Evolutionary conservation across 2,888 invertebrate genomes (phyloP), one percentile per base, ranked within the genome.

Genomic region (Himalopsyche kuldschensis): DNA sequence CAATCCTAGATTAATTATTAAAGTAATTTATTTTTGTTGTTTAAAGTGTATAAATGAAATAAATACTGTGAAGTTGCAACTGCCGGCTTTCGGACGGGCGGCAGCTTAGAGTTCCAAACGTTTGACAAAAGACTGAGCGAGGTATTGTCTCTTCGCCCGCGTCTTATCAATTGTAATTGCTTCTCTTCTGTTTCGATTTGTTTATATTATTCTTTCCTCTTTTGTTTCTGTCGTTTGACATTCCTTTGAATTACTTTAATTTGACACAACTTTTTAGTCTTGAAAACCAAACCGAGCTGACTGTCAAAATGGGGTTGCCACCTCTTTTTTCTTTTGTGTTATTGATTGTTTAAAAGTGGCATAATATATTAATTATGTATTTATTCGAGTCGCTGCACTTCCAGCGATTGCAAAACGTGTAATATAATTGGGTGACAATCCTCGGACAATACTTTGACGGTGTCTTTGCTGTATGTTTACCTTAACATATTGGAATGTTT

Each of bases 11-110:
- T 69, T 80, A 83, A 79, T 83, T 41, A 83, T 80, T 83, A 80
- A 80, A 80, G 77, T 83, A 80, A 83, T 76, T 83, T 80, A 80
- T 80, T 83, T 83, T 80, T 83, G 80, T 82, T 82, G 82, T 83
- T 83, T 77, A 63, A 83, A 80, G 63, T 83, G 83, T 83, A 83
- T 80, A 83, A 80, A 82, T 82, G 77, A 81, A 41, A 77, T 82
- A 82, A 75, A 79, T 82, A 79, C 78, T 76, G 79, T 75, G 75
- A 63, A 82, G 76, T 55, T 55, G 78, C 31, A 35, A 75, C 79
- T 79, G 41, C 75, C 46, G 32, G 31, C 75, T 75, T 27, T 79
- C 75, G 69, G 55, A 46, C 24, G 79, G 78, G 30, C 41, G 76
- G 81, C 48, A 41, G 20, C 32, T 30, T 76, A 30, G 76, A 78